phyloP scores from a whole-genome alignment of 1,140 invertebrate genomes.

The Drosophila tropicalis region DNA sequence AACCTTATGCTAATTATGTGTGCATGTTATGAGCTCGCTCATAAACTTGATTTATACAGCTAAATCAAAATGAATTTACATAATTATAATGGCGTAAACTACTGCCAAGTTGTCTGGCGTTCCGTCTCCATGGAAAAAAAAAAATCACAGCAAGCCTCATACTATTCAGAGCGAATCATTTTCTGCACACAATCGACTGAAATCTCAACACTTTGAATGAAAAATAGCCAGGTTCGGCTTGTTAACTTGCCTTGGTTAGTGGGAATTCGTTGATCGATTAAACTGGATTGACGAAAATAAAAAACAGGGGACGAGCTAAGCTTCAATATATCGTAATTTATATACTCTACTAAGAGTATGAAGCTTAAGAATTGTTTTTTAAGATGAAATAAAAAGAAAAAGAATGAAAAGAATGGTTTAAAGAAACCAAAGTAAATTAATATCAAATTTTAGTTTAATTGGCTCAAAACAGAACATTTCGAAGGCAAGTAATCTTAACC shows the following conservation, averaged over 20 bases:
- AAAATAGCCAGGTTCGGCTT: constrained; percentile 43
- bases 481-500: too few species aligned
- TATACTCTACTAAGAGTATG: neutral
- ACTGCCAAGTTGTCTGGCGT: constrained; percentile 58
- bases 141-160: neutral
- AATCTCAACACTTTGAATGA: constrained; percentile 47
- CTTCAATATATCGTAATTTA: neutral
- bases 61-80: constrained; percentile 60
- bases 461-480: too few species aligned
- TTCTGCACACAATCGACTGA: constrained; percentile 31
- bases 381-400: too few species aligned
- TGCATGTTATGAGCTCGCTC: constrained; percentile 41
- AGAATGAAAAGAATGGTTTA: too few species aligned
- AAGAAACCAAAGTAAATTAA: too few species aligned
- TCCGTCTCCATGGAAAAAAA: constrained; percentile 4
- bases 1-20: constrained; percentile 65
- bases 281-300: constrained; percentile 52
- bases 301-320: constrained; percentile 37
- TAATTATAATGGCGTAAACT: constrained; percentile 69
- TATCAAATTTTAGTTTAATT: too few species aligned
- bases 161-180: constrained; percentile 24
- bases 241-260: constrained; percentile 29
- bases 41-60: constrained; percentile 63
- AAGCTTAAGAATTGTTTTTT: too few species aligned
- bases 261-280: constrained; percentile 63